Base-by-base conservation (phyloP, 1,140 invertebrate genomes). In the Scaptomyza montana region DNA sequence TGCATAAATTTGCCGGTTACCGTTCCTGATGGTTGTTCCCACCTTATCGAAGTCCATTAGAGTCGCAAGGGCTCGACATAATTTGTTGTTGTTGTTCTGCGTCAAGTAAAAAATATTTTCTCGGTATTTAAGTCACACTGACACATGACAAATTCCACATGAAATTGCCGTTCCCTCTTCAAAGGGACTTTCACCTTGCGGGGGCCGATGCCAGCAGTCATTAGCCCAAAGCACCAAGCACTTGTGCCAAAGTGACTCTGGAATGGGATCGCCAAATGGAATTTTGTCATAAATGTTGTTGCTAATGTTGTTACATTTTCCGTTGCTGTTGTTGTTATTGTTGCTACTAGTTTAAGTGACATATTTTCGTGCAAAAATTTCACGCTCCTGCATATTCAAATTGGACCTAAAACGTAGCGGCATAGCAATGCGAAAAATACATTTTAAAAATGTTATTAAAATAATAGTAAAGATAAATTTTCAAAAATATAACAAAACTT, bases 1-100 rank as follows among this genome's bases (percentile, higher is more conserved):
- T 89, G 79, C 84, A 89, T 89, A 89, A 82, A 84, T 80, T 89
- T 78, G 45, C 62, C 45, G 61, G 55, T 67, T 62, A 64, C 21
- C 63, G 74, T 66, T 72, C 49, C 60, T 57, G 71, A 47, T 67
- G 55, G 60, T 50, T 75, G 85, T 80, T 81, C 72, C 79, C 82
- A 87, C 84, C 84, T 89, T 89, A 89, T 89, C 84, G 79, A 64
- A 84, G 79, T 84, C 84, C 84, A 89, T 89, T 89, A 89, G 84
- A 77, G 67, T 30, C 59, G 51, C 72, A 56, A 61, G 74, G 8
- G 71, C 60, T 60, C 75, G 71, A 67, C 74, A 70, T 66, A 71
- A 78, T 72, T 80, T 82, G 64, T 43, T 62, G 36, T 43, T 49
- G 47, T 49, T 56, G 51, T 39, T 28, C 9, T 41, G 39, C 39